These are phyloP conservation scores for Alligator mississippiensis DNA, from an alignment of 2,113 vertebrate species.

Conservation along the genomic window DNA sequence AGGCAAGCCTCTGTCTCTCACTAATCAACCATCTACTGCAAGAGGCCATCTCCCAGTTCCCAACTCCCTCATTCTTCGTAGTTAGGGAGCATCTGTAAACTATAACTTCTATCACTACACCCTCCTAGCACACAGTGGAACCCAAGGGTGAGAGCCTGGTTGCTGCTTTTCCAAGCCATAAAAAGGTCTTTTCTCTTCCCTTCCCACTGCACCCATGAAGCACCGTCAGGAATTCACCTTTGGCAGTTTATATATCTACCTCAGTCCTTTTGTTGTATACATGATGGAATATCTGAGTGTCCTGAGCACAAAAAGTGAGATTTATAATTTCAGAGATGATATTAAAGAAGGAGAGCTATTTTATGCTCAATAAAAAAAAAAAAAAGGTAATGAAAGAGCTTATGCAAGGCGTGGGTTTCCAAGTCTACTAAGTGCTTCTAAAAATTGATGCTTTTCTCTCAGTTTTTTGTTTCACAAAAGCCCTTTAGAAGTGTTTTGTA, in stretches of 20 bases:
- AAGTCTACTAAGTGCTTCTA: constrained; percentile 38
- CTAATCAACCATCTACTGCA: too few relatives aligned
- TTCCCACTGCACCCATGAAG: too few relatives aligned
- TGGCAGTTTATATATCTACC: accelerated
- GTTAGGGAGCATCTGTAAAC: too few relatives aligned
- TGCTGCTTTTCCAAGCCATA: background rate
- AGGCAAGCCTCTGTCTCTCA: too few relatives aligned
- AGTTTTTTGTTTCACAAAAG: constrained; percentile 25
- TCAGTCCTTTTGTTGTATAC: accelerated
- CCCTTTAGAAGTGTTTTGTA: background rate
- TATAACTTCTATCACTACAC: too few relatives aligned
- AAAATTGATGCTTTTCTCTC: constrained; percentile 22
- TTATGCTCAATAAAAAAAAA: too few relatives aligned
- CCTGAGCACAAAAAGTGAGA: background rate
- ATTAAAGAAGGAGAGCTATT: background rate
- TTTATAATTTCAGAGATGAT: background rate
- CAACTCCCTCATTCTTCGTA: too few relatives aligned
- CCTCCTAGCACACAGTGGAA: too few relatives aligned
- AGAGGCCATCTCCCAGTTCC: too few relatives aligned
- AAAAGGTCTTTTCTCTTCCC: too few relatives aligned
- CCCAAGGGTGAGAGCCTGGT: too few relatives aligned
- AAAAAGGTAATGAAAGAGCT: constrained; percentile 13
- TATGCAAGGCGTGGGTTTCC: constrained; percentile 14
- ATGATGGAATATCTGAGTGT: background rate
- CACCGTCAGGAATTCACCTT: too few relatives aligned